Percentiles rank a stretch among this genome's conserved stretches.
These are phyloP conservation scores for Chelonoidis abingdonii DNA, from an alignment of 2,113 vertebrate genomes.

Conservation along the genomic window DNA sequence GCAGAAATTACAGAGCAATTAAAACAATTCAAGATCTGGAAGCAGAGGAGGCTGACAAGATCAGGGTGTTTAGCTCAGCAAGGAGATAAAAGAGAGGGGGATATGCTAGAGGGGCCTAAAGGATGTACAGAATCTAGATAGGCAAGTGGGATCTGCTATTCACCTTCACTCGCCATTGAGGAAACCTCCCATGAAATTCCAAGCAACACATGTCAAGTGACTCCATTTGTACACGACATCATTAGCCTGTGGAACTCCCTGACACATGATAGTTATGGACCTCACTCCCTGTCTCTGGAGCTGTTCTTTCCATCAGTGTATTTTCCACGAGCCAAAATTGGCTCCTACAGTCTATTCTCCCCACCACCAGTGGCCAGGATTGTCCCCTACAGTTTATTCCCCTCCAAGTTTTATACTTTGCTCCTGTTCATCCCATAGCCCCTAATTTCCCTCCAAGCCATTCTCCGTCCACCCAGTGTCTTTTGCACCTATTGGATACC, in stretches of 20 bases:
- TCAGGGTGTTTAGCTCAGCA: background rate
- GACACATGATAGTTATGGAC: background rate
- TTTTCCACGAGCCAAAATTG: background rate
- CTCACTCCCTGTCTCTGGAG: background rate
- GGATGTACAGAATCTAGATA: background rate
- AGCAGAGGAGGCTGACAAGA: background rate
- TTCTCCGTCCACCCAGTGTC: background rate
- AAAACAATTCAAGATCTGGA: background rate
- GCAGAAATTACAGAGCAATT: background rate
- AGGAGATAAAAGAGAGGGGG: background rate
- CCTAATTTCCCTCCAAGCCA: background rate
- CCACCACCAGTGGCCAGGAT: background rate
- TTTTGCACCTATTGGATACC: background rate
- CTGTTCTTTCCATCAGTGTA: background rate
- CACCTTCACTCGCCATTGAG: background rate
- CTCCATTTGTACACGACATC: background rate
- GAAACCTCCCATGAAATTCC: background rate
- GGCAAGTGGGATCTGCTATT: background rate
- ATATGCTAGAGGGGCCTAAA: background rate
- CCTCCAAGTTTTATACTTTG: background rate
- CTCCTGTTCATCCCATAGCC: background rate
- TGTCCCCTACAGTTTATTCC: background rate
- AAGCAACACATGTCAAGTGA: background rate
- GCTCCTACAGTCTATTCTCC: background rate
- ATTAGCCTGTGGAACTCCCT: background rate